Percentiles rank a stretch among this genome's conserved stretches.
These are phyloP conservation scores for Gallinago solitaria DNA, from an alignment of 2,797 vertebrate species.

Conservation along the genomic window DNA sequence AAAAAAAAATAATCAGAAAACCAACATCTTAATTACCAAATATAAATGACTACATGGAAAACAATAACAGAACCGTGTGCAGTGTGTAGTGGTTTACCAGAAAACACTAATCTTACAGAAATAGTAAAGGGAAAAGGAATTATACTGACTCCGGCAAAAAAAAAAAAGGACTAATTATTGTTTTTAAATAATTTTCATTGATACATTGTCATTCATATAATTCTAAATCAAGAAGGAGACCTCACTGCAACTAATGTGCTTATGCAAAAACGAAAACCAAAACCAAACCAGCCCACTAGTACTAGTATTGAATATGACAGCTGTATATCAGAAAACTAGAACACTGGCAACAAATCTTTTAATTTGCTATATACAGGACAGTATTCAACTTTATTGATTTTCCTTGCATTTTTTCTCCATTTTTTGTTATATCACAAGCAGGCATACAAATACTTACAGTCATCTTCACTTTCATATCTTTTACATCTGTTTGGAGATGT, in stretches of 20 bases:
- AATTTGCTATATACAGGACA: background rate
- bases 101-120: background rate
- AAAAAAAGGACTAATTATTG: background rate
- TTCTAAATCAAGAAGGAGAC: background rate
- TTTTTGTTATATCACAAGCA: background rate
- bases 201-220: background rate
- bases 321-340: background rate
- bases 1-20: background rate
- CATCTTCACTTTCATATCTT: background rate
- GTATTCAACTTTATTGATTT: background rate
- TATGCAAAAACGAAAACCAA: background rate
- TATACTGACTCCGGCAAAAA: background rate
- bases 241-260: background rate
- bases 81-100: background rate
- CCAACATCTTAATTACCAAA: background rate
- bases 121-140: background rate
- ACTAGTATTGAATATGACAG: background rate
- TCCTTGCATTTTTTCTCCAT: background rate
- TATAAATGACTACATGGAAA: background rate
- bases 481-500: background rate
- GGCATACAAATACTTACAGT: background rate
- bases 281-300: background rate
- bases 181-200: background rate
- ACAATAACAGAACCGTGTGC: background rate
- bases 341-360: background rate